Evolutionary conservation across 2,797 vertebrate species (phyloP), one percentile per base, ranked within the genome.

Genomic region (Danio choprae): DNA sequence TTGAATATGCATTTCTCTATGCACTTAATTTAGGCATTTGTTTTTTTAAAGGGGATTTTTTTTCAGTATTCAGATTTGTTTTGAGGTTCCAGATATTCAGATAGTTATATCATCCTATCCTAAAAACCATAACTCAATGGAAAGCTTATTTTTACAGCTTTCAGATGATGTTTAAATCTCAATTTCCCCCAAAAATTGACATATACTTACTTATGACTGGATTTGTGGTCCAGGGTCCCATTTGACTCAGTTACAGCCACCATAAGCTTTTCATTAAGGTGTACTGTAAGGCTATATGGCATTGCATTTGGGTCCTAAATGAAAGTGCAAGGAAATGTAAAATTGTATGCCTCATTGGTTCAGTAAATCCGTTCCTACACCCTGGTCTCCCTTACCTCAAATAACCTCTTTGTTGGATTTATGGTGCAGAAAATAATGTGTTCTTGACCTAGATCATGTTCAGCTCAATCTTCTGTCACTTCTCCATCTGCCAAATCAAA

Each of bases 341-440:
- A 6, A 50, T 51, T 29, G 46, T 3, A 29, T 67, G 67, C 16
- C 29, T 69, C 51, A 69, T 51, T 69, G 20, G 1, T 48, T 48
- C 65, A 36, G 20, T 38, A 69, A 69, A 51, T 5, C 22, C 0
- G 5, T 58, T 44, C 22, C 18, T 10, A 9, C 12, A 20, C 40
- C n/a, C 51, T 44, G 40, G 51, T 22, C 13, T 44, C 18, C 15
- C 18, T 72, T 72, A 43, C 38, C 18, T 36, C 18, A 72, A 43
- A 72, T 20, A 72, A 72, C 18, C 69, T 56, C 67, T 12, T 36
- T 36, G 9, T 12, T 10, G 12, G 29, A 69, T 36, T n/a, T 56
- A 36, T 53, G 68, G 50, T 8, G 40, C 50, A 71, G 69, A 71
- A n/a, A 29, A 29, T 70, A 20, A 7, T 20, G 36, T 40, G 36